phyloP scores from a whole-genome alignment of 1,140 invertebrate genomes.

The Pseudomyrmex pallidus region DNA sequence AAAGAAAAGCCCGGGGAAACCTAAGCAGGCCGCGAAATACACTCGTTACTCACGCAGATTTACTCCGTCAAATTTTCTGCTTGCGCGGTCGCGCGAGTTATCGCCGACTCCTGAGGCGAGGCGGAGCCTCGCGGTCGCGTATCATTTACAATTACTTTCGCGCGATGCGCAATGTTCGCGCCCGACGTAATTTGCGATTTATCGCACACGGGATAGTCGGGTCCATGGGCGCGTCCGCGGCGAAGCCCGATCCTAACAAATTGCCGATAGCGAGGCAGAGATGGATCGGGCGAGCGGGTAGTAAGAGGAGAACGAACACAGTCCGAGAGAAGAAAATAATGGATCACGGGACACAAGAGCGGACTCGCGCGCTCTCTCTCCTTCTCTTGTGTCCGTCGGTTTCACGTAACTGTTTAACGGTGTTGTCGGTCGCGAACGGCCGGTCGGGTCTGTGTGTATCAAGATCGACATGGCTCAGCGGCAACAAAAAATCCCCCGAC shows the following conservation, averaged over 20 bases:
- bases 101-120: constrained; percentile 34
- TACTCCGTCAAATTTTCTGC: constrained; percentile 10
- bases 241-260: constrained; percentile 55
- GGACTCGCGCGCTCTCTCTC: neutral
- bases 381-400: constrained; percentile 38
- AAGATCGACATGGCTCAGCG: constrained; percentile 55
- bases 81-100: constrained; percentile 29
- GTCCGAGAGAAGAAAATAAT: constrained; percentile 56
- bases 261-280: constrained; percentile 60
- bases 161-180: constrained; percentile 36
- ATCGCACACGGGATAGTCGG: constrained; percentile 29
- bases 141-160: constrained; percentile 49
- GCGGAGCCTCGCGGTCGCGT: constrained; percentile 8
- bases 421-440: constrained; percentile 53
- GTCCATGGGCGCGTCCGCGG: constrained; percentile 49
- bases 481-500: constrained; percentile 65
- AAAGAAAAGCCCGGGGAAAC: neutral
- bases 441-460: constrained; percentile 53
- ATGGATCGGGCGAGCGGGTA: constrained; percentile 49
- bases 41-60: constrained; percentile 20
- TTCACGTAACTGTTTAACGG: constrained; percentile 67
- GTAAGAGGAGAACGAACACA: neutral
- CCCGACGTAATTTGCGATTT: constrained; percentile 54
- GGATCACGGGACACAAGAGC: constrained; percentile 31
- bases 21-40: neutral